phyloP scores from a whole-genome alignment of 2,888 invertebrate species.

The Therioaphis trifolii region DNA sequence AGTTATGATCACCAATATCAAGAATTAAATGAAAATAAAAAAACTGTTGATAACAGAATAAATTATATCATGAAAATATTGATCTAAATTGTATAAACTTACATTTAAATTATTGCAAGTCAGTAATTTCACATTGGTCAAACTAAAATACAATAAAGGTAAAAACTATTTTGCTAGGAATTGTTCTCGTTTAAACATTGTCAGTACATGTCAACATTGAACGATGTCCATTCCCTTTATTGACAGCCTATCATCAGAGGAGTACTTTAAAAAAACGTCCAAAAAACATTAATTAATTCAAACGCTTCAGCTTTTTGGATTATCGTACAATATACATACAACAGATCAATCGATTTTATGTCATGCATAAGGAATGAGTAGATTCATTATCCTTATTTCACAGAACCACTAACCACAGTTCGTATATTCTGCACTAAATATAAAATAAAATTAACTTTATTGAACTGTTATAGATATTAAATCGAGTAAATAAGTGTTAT shows the following conservation, averaged over 20 bases:
- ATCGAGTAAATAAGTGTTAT: too few species aligned
- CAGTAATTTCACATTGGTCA: neutral
- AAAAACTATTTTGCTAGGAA: neutral
- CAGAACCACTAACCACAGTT: constrained; percentile 6
- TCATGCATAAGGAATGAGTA: neutral
- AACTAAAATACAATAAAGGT: neutral
- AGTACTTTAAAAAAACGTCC: neutral
- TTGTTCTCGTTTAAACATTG: neutral
- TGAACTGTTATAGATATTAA: too few species aligned
- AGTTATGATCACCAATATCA: too few species aligned
- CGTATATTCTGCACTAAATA: neutral
- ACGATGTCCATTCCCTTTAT: neutral
- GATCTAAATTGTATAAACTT: too few species aligned
- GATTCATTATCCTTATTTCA: neutral
- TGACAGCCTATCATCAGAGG: neutral
- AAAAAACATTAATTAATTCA: constrained; percentile 38
- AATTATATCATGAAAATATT: too few species aligned
- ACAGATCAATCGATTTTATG: constrained; percentile 1
- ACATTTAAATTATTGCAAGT: neutral
- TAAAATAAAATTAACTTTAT: neutral
- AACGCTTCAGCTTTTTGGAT: constrained; percentile 4
- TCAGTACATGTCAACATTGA: neutral
- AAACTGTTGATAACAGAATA: too few species aligned
- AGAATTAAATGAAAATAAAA: too few species aligned
- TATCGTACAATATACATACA: neutral